phyloP scores from a whole-genome alignment of 2,113 vertebrate species.

The Numida meleagris region DNA sequence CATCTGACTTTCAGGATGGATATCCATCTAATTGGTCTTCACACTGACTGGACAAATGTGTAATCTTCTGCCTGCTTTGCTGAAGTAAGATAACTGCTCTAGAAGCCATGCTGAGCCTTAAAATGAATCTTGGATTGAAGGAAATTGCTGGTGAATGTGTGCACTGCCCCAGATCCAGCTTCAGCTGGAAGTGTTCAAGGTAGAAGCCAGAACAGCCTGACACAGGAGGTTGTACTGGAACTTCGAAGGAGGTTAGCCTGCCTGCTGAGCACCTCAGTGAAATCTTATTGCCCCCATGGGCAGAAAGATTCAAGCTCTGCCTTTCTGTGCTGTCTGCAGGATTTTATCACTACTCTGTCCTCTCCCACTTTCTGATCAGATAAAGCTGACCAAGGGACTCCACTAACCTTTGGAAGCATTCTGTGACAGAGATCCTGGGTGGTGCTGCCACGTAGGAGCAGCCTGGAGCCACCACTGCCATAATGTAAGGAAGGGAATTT shows the following conservation, averaged over 20 bases:
- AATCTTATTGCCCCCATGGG: not conserved
- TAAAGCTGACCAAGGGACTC: not conserved
- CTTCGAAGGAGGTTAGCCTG: not conserved
- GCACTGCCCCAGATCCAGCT: not conserved
- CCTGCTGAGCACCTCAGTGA: not conserved
- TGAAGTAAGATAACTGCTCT: not conserved
- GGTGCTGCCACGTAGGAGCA: rapidly evolving
- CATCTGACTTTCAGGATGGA: not conserved
- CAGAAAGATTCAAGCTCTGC: not conserved
- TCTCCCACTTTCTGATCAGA: not conserved
- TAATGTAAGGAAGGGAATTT: not conserved
- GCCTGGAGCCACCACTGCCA: not conserved
- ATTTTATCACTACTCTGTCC: not conserved
- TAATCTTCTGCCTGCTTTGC: not conserved
- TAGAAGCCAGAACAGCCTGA: not conserved
- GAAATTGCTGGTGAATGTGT: not conserved
- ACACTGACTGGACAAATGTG: not conserved
- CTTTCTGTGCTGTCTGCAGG: not conserved
- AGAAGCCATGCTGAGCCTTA: not conserved
- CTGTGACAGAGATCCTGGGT: not conserved
- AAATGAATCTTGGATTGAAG: not conserved
- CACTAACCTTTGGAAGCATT: not conserved
- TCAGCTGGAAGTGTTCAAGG: rapidly evolving
- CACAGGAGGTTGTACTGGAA: not conserved
- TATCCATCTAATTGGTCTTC: not conserved